Conservation (phyloP, 1,140 invertebrate species). For the Philotrypesis tridentata region DNA sequence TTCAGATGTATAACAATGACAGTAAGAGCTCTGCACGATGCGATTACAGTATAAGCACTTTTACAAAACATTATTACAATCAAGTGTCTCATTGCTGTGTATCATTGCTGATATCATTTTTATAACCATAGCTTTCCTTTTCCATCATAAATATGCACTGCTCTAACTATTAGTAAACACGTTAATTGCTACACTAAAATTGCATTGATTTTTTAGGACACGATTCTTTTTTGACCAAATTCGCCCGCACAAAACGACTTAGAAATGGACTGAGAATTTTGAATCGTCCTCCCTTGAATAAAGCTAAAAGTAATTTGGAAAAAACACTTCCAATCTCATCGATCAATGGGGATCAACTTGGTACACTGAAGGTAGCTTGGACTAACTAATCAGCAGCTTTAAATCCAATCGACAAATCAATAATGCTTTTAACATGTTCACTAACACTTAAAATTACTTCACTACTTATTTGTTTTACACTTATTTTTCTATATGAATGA, state of each 20-base stretch:
- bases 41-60: neutral
- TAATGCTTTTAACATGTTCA: neutral
- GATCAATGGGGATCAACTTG: conserved; percentile 1
- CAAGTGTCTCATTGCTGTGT: no score
- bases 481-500: conserved; percentile 17
- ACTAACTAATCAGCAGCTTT: conserved; percentile 50
- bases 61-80: neutral
- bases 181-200: neutral
- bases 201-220: conserved; percentile 61
- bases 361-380: conserved; percentile 58
- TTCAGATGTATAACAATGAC: neutral
- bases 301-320: conserved; percentile 47
- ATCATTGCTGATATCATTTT: neutral
- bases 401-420: neutral
- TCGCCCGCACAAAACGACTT: conserved; percentile 56
- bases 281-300: conserved; percentile 49
- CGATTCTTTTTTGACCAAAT: conserved; percentile 63
- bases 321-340: conserved; percentile 37
- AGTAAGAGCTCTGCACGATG: neutral
- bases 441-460: conserved; percentile 26
- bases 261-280: conserved; percentile 50
- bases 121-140: neutral
- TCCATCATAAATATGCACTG: neutral
- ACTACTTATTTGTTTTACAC: conserved; percentile 22
- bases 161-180: neutral